phyloP scores from a whole-genome alignment of 2,113 vertebrate species.

The Falcunculus frontatus region DNA sequence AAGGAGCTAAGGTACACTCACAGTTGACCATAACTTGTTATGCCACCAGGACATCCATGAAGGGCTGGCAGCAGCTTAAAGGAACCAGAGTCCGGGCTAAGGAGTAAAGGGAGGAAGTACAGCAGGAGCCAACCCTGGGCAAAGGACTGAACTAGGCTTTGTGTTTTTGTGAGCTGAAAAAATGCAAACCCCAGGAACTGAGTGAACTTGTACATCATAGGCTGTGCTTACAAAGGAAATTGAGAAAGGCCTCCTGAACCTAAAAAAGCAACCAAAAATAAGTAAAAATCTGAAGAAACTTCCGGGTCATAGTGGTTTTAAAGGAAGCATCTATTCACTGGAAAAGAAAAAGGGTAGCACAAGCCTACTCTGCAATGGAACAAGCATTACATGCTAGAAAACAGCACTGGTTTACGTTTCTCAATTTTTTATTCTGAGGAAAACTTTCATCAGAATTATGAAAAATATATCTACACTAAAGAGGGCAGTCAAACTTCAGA shows the following conservation, averaged over 20 bases:
- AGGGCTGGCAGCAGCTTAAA: neutral
- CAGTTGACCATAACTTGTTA: neutral
- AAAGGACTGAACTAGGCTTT: neutral
- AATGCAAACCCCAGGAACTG: slow-evolving; percentile 9
- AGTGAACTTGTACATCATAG: neutral
- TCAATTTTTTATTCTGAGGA: neutral
- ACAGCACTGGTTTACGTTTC: neutral
- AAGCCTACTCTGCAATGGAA: neutral
- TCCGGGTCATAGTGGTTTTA: neutral
- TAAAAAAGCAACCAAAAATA: neutral
- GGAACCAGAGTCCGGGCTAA: neutral
- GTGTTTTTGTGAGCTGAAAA: neutral
- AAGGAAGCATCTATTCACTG: neutral
- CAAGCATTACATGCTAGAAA: neutral
- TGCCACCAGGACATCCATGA: neutral
- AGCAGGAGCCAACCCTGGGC: neutral
- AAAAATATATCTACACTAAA: neutral
- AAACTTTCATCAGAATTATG: neutral
- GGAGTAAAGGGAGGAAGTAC: neutral
- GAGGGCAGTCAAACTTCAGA: neutral
- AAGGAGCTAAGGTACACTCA: neutral
- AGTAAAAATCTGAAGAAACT: neutral
- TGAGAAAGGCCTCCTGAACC: neutral
- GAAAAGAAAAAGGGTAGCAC: neutral
- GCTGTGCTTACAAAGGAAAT: neutral